These are phyloP conservation scores for Euura lappo DNA, from an alignment of 1,140 invertebrate genomes.

Conservation along the genomic window DNA sequence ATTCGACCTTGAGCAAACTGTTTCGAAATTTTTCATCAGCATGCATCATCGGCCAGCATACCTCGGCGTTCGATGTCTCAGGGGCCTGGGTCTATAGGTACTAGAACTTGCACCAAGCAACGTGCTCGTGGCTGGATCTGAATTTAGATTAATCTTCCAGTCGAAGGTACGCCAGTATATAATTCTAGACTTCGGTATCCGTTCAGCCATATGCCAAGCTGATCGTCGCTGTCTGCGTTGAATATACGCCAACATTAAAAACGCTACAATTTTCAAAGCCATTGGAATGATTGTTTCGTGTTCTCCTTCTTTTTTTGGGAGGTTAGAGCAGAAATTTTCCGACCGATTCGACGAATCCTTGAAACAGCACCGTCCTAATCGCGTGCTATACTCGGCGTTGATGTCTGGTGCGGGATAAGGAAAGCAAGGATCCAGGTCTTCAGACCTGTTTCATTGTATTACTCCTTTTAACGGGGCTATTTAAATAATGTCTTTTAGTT, in stretches of 20 bases:
- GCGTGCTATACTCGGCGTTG: neutral
- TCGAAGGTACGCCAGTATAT: neutral
- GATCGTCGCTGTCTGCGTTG: neutral
- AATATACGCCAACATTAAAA: neutral
- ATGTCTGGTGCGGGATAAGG: neutral
- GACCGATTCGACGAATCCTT: neutral
- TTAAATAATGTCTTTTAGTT: slow-evolving; percentile 16
- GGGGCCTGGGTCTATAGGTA: neutral
- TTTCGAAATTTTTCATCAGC: neutral
- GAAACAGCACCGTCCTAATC: neutral
- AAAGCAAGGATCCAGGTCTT: slow-evolving; percentile 6
- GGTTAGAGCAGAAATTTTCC: neutral
- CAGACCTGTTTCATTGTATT: slow-evolving; percentile 15
- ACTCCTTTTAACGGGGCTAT: slow-evolving; percentile 10
- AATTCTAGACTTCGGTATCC: neutral
- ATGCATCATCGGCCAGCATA: neutral
- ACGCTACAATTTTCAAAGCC: no score
- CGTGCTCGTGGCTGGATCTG: neutral
- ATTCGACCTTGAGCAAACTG: neutral
- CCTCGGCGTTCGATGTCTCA: neutral
- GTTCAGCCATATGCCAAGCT: neutral
- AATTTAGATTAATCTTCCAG: neutral
- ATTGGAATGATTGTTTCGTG: no score
- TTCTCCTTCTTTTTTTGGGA: no score
- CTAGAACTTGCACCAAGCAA: neutral